These are phyloP conservation scores for Marcusenius ussheri DNA, from an alignment of 2,113 vertebrate species.

Conservation along the genomic window DNA sequence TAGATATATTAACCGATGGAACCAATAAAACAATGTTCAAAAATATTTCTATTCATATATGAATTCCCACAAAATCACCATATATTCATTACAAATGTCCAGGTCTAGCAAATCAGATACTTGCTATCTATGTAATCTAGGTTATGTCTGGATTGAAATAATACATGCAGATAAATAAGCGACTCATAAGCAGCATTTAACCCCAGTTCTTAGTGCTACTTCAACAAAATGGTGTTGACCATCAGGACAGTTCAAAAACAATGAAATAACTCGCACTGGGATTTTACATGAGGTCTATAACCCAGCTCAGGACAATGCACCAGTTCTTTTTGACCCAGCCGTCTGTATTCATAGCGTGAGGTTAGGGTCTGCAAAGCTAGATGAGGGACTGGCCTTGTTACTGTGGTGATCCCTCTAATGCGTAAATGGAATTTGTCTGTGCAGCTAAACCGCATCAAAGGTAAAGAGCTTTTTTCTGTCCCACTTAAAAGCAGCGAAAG, in stretches of 20 bases:
- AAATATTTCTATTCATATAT: background rate
- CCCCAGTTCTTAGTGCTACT: background rate
- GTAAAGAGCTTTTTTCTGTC: background rate
- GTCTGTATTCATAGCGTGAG: background rate
- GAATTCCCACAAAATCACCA: background rate
- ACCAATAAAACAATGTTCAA: background rate
- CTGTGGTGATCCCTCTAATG: background rate
- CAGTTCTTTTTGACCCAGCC: background rate
- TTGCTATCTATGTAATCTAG: background rate
- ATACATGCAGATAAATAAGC: background rate
- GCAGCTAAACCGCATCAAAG: background rate
- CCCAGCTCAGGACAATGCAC: background rate
- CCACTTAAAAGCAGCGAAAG: background rate
- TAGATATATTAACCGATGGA: background rate
- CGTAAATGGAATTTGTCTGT: background rate
- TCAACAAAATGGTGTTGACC: background rate
- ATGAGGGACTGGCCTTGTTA: background rate
- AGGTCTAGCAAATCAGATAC: background rate
- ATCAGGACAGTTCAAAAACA: background rate
- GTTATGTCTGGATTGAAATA: background rate
- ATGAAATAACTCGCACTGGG: background rate
- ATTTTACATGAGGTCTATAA: background rate
- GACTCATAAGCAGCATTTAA: background rate
- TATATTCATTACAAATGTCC: background rate
- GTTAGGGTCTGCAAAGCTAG: background rate